Evolutionary conservation across 2,797 vertebrate species (phyloP), one percentile per base, ranked within the genome.

Genomic region (Gymnopithys bicolor): DNA sequence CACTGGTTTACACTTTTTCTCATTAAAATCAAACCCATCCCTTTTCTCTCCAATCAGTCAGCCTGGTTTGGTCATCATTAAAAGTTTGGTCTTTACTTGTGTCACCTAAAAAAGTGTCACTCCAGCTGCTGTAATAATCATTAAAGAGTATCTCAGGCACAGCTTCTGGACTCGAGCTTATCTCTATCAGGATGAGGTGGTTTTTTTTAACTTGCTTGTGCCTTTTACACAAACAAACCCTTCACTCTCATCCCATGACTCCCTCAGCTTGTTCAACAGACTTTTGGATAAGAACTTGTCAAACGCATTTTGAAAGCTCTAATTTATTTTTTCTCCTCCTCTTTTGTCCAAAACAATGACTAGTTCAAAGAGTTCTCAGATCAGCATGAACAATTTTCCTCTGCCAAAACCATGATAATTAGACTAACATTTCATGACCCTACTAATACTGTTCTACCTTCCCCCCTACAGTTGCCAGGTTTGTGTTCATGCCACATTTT

Each of bases 371-470:
- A 92, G 49, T 62, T 89, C 64, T 87, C 82, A 28, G 43, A 92
- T 66, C 58, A 84, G 66, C 67, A 75, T 0, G 16, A 74, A 85
- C 19, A 60, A 46, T 86, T 89, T 71, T 85, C 39, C 39, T 84
- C 64, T 84, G 82, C 69, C 87, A 85, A 87, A 89, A n/a, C 46
- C 37, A 78, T 19, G 73, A 39, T 89, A 95, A 96, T 95, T 93
- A 92, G 43, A 93, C 82, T 87, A 71, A 91, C 60, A 84, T 77
- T 82, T 91, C 85, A 78, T 63, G 75, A 92, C 69, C 89, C 78
- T 75, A 69, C 49, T 81, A 35, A 58, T 59, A 60, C 17, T n/a
- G 37, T 39, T 91, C 60, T 87, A 8, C 45, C 56, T 56, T 30
- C 6, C 32, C 32, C 53, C 25, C 32, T 9, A 1, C n/a, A 64